Evolutionary conservation across 2,113 vertebrate species (phyloP), one percentile per base, ranked within the genome.

Genomic region (Amblyopsis rosae): DNA sequence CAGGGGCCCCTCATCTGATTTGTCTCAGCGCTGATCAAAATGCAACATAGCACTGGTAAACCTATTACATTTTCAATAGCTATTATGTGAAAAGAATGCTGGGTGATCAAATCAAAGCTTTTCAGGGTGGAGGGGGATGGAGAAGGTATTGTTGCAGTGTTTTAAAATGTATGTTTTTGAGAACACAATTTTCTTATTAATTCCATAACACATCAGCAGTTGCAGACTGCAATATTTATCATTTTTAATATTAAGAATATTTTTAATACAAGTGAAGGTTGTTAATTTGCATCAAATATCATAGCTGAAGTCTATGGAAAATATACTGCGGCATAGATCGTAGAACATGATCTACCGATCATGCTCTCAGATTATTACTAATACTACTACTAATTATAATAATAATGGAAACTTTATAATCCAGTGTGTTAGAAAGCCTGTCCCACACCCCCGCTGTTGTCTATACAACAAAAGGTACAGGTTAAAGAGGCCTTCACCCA

Each of bases 81-180:
- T 15, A 7, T n/a, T 54, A 56, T 46, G 26, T 13, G 49, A 11
- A 50, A 4, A 9, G 12, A 9, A 50, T 50, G 13, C 13, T 50
- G 10, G 13, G 7, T 11, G 49, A 50, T 26, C 2, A 26, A 26
- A 26, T 26, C 26, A 26, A 26, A 26, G 26, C 26, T 26, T 26
- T 26, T 26, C 26, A 26, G 26, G 26, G 26, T 3, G 26, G 26
- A 26, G 26, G 26, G 26, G 26, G 26, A 26, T 26, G 26, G 26
- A 26, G 26, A 26, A 26, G 26, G 26, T 26, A 26, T 26, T 3
- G 26, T 26, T 26, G 26, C 26, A 50, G 49, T 50, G 3, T 54
- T 54, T 35, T 58, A 53, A 17, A 79, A 81, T 75, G 63, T 68
- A 70, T 73, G 75, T 17, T 58, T 75, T 19, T 63, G 13, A 47